Percentiles rank a stretch among this genome's conserved stretches.
phyloP scores from a whole-genome alignment of 2,888 invertebrate genomes.

The Rhagonycha lutea region DNA sequence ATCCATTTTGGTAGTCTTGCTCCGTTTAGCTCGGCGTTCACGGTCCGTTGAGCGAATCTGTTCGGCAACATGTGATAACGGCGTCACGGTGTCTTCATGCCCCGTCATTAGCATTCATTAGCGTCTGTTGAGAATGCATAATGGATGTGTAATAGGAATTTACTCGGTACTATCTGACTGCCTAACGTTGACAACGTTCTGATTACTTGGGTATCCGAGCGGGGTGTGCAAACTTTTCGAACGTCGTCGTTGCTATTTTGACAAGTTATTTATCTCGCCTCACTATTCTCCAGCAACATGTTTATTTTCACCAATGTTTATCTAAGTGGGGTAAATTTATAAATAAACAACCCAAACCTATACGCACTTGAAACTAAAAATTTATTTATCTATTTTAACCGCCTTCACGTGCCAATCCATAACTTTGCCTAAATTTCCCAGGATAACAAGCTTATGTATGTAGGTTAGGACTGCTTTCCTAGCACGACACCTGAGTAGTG shows the following conservation, averaged over 20 bases:
- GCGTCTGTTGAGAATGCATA: conserved; percentile 41
- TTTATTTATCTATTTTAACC: not conserved
- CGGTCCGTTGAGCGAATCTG: conserved; percentile 27
- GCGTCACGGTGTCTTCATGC: conserved; percentile 41
- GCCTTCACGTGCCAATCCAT: not conserved
- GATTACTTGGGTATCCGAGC: conserved; percentile 24
- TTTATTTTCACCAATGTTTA: conserved; percentile 15
- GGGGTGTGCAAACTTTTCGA: conserved; percentile 17
- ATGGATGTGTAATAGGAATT: conserved; percentile 41
- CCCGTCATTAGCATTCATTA: conserved; percentile 45
- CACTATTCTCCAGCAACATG: conserved; percentile 5
- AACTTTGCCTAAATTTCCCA: not conserved
- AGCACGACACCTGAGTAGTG: not conserved
- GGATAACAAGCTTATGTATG: not conserved
- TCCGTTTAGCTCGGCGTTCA: conserved; percentile 26
- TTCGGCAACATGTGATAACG: conserved; percentile 39
- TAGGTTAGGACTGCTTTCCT: not conserved
- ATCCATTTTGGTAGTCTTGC: conserved; percentile 20
- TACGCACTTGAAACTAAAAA: not conserved
- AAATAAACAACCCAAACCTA: not conserved
- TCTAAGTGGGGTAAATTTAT: not conserved
- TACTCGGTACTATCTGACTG: conserved; percentile 22
- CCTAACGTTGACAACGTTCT: conserved; percentile 30
- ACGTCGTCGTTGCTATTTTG: conserved; percentile 20
- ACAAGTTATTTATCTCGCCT: conserved; percentile 26